Base-by-base conservation (phyloP, 2,797 vertebrate species). In the Xyrichtys novacula region DNA sequence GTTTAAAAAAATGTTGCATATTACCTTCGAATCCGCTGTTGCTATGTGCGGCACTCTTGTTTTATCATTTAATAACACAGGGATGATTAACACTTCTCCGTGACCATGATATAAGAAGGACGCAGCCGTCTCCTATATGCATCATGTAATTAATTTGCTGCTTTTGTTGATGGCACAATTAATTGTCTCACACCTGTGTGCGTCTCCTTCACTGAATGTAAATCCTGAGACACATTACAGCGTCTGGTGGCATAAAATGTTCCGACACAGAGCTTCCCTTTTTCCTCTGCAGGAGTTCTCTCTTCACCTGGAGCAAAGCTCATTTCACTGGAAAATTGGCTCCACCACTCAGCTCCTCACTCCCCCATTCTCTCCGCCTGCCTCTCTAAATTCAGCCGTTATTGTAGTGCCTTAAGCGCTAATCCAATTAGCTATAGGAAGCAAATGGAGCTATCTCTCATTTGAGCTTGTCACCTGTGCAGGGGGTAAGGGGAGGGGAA, bases 401-500 rank as follows among this genome's bases (percentile, higher is more conserved):
- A 85, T 76, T 89, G 56, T 90, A 80, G 70, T 76, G 88, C 92
- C 91, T 85, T 66, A 76, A 92, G 76, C 71, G 77, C 87, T 93
- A 93, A 93, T 89, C 85, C 88, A 95, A 91, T 91, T 93, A 94
- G 72, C 81, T 75, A 81, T 85, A 84, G 86, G 83, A 93, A 94
- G 83, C 22, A 92, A 93, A 93, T 79, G 90, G 76, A 91, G 61
- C 77, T 83, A 87, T 89, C 61, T 73, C 89, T 94, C 87, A 91
- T 87, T 93, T 80, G 82, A 85, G 87, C 76, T 88, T 77, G 84
- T 92, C 80, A 92, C 75, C 90, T 88, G 88, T 28, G 53, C 84
- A 68, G 81, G 80, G 71, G 68, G 66, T 62, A 61, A 26, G 10
- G 22, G 50, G 53, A 47, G 65, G 73, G 59, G 59, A 57, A n/a